Evolutionary conservation across 1,140 invertebrate species (phyloP), one percentile per base, ranked within the genome.

Genomic region (Latrodectus geometricus): DNA sequence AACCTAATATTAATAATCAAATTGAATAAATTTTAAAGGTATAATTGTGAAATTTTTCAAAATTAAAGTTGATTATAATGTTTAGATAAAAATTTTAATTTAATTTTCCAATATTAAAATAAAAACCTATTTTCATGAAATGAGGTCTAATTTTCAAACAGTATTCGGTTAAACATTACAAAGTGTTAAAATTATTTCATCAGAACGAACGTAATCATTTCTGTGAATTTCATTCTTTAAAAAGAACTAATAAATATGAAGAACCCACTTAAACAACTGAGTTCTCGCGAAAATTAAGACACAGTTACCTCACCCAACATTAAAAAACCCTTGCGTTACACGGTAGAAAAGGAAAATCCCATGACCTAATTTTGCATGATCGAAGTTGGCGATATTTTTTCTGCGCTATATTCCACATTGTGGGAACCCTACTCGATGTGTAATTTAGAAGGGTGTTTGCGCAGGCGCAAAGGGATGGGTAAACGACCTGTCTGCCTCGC

Each of bases 401-500:
- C 3, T 0, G 72, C 23, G 72, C 49, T 83, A 83, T 65, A 75
- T 0, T 12, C 3, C 14, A 21, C 70, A 83, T 35, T n/a, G 9
- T 66, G 8, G 35, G 35, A 83, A 66, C n/a, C 72, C 8, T 4
- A 8, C 0, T 9, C 9, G 20, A 35, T 61, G 54, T 61, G 54
- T 61, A 83, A 83, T 83, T 72, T 75, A 35, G 61, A 56, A 72
- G 81, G 56, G 72, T 65, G 66, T 68, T 83, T 15, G 72, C 81
- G 81, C 81, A 75, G 20, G 81, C 81, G 81, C 81, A 83, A 54
- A 21, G 17, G 21, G 72, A 17, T 56, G 72, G 81, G 81, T 83
- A 83, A 83, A 83, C 72, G 81, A 83, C 81, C 81, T 83, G 81
- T 83, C 81, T 83, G 81, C 81, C 56, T 83, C 73, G 73, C 50